Evolutionary conservation across 1,140 invertebrate species (phyloP).

Genomic region (silkworm (Bombyx mori)): DNA sequence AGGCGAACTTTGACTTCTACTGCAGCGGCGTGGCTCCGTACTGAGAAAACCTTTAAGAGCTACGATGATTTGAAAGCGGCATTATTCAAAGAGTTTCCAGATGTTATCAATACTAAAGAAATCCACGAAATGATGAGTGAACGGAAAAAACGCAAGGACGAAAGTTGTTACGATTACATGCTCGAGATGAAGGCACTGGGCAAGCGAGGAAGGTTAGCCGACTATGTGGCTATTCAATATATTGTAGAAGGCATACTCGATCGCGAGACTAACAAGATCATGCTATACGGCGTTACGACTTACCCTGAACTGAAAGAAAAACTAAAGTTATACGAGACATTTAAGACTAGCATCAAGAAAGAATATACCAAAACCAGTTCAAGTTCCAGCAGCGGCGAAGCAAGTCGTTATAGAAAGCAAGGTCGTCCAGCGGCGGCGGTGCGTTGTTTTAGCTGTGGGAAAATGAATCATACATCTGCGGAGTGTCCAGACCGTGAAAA

Average conservation of each 20-base stretch:
- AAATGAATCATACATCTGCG: too few species aligned
- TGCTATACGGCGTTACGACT: too few species aligned
- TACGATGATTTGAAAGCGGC: not conserved
- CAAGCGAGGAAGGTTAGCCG: not conserved
- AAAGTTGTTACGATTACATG: constrained; percentile 3
- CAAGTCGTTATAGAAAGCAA: not conserved
- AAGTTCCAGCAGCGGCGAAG: too few species aligned
- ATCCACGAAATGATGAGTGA: constrained; percentile 1
- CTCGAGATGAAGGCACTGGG: not conserved
- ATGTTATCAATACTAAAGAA: not conserved
- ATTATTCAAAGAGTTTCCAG: not conserved
- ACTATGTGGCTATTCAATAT: constrained; percentile 5
- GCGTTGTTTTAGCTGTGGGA: not conserved
- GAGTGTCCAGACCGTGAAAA: too few species aligned
- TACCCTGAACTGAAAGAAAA: not conserved
- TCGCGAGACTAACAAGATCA: not conserved
- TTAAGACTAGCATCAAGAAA: too few species aligned
- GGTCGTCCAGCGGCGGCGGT: not conserved
- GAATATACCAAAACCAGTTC: too few species aligned
- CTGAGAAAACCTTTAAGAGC: not conserved
- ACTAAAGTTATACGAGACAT: too few species aligned
- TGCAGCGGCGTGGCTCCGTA: not conserved
- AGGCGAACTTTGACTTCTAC: not conserved
- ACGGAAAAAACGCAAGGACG: not conserved
- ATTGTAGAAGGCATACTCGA: not conserved